Percentiles rank a stretch among this genome's conserved stretches.
Conservation (phyloP, 64 coral and sea anemone species). For the Cladopsammia gracilis region DNA sequence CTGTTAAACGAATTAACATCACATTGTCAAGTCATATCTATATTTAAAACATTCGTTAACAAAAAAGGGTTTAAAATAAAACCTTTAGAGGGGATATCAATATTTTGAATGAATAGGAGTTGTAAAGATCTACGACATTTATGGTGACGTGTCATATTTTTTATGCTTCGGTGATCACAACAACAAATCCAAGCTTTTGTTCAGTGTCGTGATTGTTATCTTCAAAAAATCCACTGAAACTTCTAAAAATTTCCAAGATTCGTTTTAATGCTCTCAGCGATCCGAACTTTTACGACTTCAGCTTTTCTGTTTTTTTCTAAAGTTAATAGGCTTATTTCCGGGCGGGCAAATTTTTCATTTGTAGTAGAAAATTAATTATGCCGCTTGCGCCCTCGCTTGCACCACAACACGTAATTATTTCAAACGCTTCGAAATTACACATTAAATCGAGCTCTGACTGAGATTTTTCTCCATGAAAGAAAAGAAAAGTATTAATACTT, state of each 20-base stretch:
- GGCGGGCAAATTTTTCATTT: neutral
- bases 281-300: neutral
- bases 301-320: too few species aligned
- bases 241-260: neutral
- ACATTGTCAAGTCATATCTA: neutral
- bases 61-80: neutral
- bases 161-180: constrained; percentile 18
- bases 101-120: neutral
- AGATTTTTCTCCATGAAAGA: too few species aligned
- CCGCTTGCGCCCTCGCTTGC: neutral
- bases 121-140: constrained; percentile 20
- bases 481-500: neutral
- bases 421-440: neutral
- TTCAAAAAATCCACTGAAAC: neutral
- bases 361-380: neutral
- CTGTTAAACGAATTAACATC: neutral
- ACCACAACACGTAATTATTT: neutral
- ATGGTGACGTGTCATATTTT: constrained; percentile 47
- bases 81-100: constrained; percentile 43
- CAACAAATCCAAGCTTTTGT: neutral
- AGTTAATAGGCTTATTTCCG: constrained; percentile 3
- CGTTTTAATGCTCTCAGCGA: neutral
- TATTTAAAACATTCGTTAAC: neutral
- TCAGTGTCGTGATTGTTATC: neutral
- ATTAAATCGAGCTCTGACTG: neutral